Evolutionary conservation across 2,113 vertebrate species (phyloP), one percentile per base, ranked within the genome.

Genomic region (Cynopterus brachyotis): DNA sequence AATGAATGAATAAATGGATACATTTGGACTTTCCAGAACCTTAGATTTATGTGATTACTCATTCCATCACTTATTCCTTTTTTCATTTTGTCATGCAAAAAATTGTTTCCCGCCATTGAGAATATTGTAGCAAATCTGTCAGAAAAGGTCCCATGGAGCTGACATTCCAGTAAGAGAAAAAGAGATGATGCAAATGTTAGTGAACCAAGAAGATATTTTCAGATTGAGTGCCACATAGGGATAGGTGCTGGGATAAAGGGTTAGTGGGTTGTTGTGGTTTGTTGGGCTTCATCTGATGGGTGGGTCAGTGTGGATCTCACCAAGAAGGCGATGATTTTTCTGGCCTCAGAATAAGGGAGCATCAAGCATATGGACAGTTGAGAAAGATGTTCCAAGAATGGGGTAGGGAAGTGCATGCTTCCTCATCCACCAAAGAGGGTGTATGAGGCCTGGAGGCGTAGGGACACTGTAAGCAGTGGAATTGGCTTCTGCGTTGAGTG

Each of bases 401-500:
- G 7, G 10, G 30, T 37, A 55, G 15, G 20, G 8, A 42, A 4
- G 26, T 1, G 9, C n/a, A 0, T 3, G 1, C 5, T 9, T 9
- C 47, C 40, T 55, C 1, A 2, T 6, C 13, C 73, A 17, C 20
- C 12, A 6, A 24, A 76, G 50, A 57, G 28, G 9, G 16, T 32
- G 3, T 9, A 0, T 2, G 3, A 60, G 24, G 35, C 64, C 37
- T 24, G 28, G 53, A 40, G 50, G n/a, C 5, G 0, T 0, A 32
- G 5, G 30, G n/a, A 73, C 35, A 19, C 5, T 3, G 11, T 5
- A 4, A 10, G 37, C 2, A 11, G 22, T n/a, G 2, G 28, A 20
- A 20, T 1, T 20, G 22, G 70, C 30, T 60, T 9, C 0, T 6
- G 0, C 3, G 0, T 70, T 0, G 0, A 35, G 50, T 3, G 5